phyloP scores from a whole-genome alignment of 2,113 vertebrate species.

The Coptodon rendalli region DNA sequence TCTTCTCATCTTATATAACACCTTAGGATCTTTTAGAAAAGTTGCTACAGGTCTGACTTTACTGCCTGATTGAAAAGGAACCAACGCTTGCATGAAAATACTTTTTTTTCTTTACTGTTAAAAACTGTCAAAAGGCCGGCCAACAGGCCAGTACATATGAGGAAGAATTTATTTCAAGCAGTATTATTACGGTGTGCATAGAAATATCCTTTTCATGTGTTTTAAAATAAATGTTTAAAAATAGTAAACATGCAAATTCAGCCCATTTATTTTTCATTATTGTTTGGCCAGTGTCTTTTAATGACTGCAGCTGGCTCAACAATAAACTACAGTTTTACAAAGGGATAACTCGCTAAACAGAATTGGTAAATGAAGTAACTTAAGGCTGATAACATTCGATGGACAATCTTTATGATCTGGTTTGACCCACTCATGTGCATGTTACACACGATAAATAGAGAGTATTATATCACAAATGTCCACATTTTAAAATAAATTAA shows the following conservation, averaged over 20 bases:
- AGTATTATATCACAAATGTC: neutral
- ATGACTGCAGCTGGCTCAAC: neutral
- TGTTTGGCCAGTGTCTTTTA: neutral
- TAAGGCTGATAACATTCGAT: neutral
- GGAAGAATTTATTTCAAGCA: neutral
- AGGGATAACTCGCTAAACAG: neutral
- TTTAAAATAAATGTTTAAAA: neutral
- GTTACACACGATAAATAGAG: accelerated
- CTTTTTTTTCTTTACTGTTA: neutral
- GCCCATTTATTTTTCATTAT: neutral
- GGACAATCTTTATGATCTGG: neutral
- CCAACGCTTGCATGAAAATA: neutral
- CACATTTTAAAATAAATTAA: neutral
- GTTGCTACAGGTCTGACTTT: neutral
- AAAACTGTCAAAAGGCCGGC: neutral
- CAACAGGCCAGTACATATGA: too few relatives aligned
- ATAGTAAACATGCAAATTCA: neutral
- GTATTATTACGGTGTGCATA: neutral
- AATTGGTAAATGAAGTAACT: neutral
- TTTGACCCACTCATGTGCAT: neutral
- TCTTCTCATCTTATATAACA: neutral
- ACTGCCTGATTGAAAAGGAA: neutral
- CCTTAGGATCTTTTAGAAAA: neutral
- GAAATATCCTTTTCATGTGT: neutral
- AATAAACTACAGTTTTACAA: neutral